Evolutionary conservation across 1,140 invertebrate species (phyloP).

Genomic region (Formica exsecta): DNA sequence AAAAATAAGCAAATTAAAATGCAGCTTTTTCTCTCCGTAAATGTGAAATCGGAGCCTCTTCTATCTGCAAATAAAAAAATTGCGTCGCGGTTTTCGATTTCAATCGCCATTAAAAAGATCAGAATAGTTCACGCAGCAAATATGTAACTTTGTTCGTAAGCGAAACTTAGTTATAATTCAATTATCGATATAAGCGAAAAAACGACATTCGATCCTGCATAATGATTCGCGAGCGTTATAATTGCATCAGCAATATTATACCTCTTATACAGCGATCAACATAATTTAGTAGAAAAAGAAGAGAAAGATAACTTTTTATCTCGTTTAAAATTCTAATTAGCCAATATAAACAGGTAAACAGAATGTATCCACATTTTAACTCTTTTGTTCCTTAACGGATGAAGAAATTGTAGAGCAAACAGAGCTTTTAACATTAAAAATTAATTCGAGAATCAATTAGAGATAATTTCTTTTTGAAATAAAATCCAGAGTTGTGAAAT

Average conservation of each 20-base stretch:
- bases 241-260: constrained; percentile 5
- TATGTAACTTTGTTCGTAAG: neutral
- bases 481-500: neutral
- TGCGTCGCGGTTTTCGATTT: constrained; percentile 31
- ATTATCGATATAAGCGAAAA: constrained; percentile 32
- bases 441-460: neutral
- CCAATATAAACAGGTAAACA: neutral
- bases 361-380: neutral
- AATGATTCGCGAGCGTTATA: constrained; percentile 5
- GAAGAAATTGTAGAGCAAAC: neutral
- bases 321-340: neutral
- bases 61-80: constrained; percentile 14
- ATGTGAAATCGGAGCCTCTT: neutral
- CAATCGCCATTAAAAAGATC: constrained; percentile 18
- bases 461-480: neutral
- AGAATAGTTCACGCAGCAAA: constrained; percentile 17
- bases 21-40: neutral
- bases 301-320: neutral
- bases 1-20: constrained; percentile 38
- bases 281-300: neutral
- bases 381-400: neutral
- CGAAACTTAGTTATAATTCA: neutral
- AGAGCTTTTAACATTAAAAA: constrained; percentile 12
- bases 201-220: neutral
- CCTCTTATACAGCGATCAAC: neutral